phyloP scores from a whole-genome alignment of 1,140 invertebrate genomes.

The Charaxes varanes region DNA sequence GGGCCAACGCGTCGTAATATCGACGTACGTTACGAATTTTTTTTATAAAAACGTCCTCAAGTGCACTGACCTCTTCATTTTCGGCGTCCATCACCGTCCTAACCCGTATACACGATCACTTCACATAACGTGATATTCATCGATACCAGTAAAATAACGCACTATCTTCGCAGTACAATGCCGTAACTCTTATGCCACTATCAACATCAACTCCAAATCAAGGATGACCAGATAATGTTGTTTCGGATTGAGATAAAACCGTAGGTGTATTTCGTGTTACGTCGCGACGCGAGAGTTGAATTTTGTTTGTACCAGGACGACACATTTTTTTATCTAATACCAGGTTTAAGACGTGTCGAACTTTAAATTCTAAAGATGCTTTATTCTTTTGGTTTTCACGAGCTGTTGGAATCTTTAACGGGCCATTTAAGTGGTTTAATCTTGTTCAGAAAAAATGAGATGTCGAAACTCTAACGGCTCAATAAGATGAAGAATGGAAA shows the following conservation, averaged over 20 bases:
- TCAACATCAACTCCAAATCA: conserved; percentile 26
- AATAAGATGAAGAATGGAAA: too few species aligned
- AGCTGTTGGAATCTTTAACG: too few species aligned
- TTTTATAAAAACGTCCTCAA: conserved; percentile 13
- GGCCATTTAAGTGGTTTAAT: too few species aligned
- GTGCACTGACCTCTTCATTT: conserved; percentile 34
- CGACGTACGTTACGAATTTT: conserved; percentile 13
- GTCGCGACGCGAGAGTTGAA: too few species aligned
- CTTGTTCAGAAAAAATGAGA: too few species aligned
- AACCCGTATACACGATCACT: conserved; percentile 3
- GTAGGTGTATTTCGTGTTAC: conserved; percentile 10
- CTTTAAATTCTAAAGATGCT: too few species aligned
- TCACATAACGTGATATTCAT: not conserved
- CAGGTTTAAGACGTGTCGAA: not conserved
- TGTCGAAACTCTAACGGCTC: too few species aligned
- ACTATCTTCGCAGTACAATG: too few species aligned
- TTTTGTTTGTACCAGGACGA: too few species aligned
- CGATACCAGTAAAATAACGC: not conserved
- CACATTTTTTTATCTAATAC: too few species aligned
- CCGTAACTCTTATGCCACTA: too few species aligned
- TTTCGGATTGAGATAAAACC: conserved; percentile 27
- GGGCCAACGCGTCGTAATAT: conserved; percentile 20
- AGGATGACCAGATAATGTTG: conserved; percentile 42
- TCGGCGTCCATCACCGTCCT: conserved; percentile 27
- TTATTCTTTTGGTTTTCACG: too few species aligned